phyloP scores from a whole-genome alignment of 2,113 vertebrate genomes.

The Triplophysa dalaica region DNA sequence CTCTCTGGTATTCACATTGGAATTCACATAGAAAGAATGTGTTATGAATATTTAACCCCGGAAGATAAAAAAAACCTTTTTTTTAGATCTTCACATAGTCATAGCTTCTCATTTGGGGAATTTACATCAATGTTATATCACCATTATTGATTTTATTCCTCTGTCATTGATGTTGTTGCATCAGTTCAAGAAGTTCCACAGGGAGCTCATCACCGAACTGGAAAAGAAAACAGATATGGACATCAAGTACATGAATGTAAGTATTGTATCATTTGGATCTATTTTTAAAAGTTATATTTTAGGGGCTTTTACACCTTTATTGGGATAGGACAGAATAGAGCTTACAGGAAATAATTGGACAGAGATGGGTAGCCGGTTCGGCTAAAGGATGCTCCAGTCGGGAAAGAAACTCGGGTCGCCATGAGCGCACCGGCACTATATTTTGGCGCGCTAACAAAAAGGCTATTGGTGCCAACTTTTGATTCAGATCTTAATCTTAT shows the following conservation, averaged over 20 bases:
- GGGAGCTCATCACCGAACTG: conserved; percentile 88
- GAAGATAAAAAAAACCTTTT: conserved; percentile 53
- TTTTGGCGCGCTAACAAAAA: too few species aligned
- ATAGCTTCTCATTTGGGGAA: conserved; percentile 1
- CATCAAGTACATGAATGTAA: conserved; percentile 96
- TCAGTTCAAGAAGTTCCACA: conserved; percentile 93
- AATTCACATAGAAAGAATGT: neutral
- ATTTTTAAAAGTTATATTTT: neutral
- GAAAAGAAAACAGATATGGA: conserved; percentile 97
- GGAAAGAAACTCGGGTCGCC: too few species aligned
- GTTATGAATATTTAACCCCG: conserved; percentile 63
- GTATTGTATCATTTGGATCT: conserved; percentile 55
- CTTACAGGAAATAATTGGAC: too few species aligned
- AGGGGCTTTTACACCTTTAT: too few species aligned
- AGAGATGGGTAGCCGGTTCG: too few species aligned
- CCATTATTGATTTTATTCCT: conserved; percentile 10
- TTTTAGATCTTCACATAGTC: conserved; percentile 12
- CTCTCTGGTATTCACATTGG: conserved; percentile 5
- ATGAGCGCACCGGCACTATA: too few species aligned
- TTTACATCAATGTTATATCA: neutral
- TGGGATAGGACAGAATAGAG: too few species aligned
- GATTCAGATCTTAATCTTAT: too few species aligned
- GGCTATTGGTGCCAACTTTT: too few species aligned
- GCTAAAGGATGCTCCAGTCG: too few species aligned
- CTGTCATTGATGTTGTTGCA: conserved; percentile 42